Evolutionary conservation across 2,888 invertebrate genomes (phyloP), one percentile per base, ranked within the genome.

Genomic region (Ormyrus rosae): DNA sequence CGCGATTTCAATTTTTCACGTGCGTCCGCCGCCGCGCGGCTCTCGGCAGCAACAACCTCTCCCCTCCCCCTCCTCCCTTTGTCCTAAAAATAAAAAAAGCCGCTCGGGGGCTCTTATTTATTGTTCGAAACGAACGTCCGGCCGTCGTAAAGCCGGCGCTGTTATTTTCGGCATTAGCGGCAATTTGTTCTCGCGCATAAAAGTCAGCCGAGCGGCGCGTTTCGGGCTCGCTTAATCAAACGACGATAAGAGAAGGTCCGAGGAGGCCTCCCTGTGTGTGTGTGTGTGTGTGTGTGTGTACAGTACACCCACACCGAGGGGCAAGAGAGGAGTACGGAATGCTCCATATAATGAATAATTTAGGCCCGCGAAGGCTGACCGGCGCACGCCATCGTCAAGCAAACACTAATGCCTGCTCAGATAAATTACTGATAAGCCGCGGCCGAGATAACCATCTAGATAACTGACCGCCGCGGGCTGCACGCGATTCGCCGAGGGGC

Each of bases 341-440:
- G 80, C 60, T 86, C 86, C 85, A 86, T 86, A 86, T 87, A 87
- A 88, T 89, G 89, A 90, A 90, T 90, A 90, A 90, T 89, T 90
- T 89, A 88, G 89, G 86, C 82, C 82, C 82, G 86, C 85, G 85
- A 87, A 86, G 86, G 85, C 86, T 86, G 87, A 83, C 83, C 85
- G 85, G 85, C 87, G 89, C 90, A 89, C 90, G 90, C 89, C 87
- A 90, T 86, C 88, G 88, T 86, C 87, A 86, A 86, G 89, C 88
- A 89, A 90, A 90, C 90, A 90, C 89, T 89, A 90, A 90, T 90
- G 90, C 90, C 88, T 88, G 90, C 88, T 85, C 90, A 90, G 90
- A 90, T 90, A 90, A 90, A 90, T 90, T 89, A 89, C 88, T 89
- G 90, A 90, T 90, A 90, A 90, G 90, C 87, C 87, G 83, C 72